Base-by-base conservation (phyloP, 1,140 invertebrate species). In the Wasmannia auropunctata region DNA sequence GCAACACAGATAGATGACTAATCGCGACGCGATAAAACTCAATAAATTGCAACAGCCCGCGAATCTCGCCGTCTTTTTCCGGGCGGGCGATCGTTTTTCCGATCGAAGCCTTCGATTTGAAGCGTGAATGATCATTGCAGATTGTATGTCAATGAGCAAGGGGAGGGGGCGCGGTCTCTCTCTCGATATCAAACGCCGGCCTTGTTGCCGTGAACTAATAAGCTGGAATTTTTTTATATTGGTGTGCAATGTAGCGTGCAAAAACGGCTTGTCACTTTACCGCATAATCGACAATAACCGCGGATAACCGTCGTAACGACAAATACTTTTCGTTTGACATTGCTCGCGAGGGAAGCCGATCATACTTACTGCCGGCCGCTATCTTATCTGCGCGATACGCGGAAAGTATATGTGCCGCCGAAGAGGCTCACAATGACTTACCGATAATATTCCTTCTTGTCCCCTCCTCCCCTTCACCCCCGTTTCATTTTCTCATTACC, bases 361-460 rank as follows among this genome's bases (percentile, higher is more conserved):
- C 22, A n/a, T n/a, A 31, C 34, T 34, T 40, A 28, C 46, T 40
- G 22, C 10, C 49, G 14, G 46, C 0, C 63, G 16, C 54, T 89
- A 89, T 89, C 87, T 89, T 89, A 89, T 89, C 87, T 88, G 22
- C 3, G 19, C 31, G 25, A 74, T 87, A 43, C 11, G 72, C 8
- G 60, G 54, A 22, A 76, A 80, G 40, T 43, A 75, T 31, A 77
- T 54, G 70, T 40, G 72, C 51, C n/a, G n/a, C 49, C 6, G n/a
- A 67, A 77, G 14, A 60, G 22, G 1, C 16, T 7, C 14, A 5
- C 46, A 22, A 80, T 80, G 58, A n/a, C 46, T 89, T 19, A 56
- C 14, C 54, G 85, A 86, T 69, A 81, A 86, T 85, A 43, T 22
- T 25, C 16, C 65, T 43, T 22, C 19, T 60, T 16, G 1, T 1